phyloP scores from a whole-genome alignment of 2,113 vertebrate species.

The Canis aureus region DNA sequence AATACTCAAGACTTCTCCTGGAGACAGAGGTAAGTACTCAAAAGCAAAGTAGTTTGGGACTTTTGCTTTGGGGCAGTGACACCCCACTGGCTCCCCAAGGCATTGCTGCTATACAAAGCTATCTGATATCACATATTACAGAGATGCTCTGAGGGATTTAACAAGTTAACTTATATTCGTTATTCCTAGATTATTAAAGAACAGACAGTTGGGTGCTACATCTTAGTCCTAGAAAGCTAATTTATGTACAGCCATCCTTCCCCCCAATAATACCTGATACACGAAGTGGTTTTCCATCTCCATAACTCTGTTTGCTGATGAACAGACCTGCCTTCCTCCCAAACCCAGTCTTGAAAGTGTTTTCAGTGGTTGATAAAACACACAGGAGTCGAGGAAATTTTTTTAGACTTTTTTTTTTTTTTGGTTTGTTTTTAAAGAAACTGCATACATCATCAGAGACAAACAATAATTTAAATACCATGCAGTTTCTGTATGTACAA shows the following conservation, averaged over 20 bases:
- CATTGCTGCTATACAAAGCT: neutral
- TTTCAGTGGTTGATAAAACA: slow-evolving; percentile 71
- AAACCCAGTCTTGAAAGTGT: neutral
- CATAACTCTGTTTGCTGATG: neutral
- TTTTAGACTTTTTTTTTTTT: slow-evolving; percentile 83
- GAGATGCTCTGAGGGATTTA: neutral
- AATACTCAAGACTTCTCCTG: neutral
- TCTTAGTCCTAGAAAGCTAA: neutral
- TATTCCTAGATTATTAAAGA: neutral
- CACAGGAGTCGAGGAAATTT: slow-evolving; percentile 67
- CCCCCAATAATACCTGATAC: neutral
- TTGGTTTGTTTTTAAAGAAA: slow-evolving; percentile 92
- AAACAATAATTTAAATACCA: slow-evolving; percentile 96
- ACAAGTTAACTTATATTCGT: neutral
- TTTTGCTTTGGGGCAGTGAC: neutral
- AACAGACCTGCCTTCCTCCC: neutral
- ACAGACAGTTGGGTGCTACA: neutral
- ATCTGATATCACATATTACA: neutral
- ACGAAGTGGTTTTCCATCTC: neutral
- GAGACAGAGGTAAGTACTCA: neutral
- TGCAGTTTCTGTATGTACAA: slow-evolving; percentile 97
- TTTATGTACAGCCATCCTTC: rapidly evolving
- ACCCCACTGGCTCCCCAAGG: neutral
- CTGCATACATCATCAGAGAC: slow-evolving; percentile 95
- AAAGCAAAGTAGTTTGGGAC: neutral